Evolutionary conservation across 1,140 invertebrate species (phyloP).

Genomic region (Pectinophora gossypiella): DNA sequence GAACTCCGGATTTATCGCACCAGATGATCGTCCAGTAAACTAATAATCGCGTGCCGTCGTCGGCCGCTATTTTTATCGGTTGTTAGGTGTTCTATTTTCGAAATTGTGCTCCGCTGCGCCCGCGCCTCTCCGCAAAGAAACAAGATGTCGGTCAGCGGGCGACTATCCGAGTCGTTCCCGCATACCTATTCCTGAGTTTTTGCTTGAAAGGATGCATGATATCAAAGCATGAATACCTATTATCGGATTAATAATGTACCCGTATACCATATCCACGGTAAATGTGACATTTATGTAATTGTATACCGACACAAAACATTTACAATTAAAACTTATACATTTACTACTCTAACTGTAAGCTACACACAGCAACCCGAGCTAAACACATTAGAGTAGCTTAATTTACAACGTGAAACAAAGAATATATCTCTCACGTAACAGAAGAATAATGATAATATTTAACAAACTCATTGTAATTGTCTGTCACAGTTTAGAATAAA

Average conservation of each 20-base stretch:
- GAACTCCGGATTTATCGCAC: slow-evolving; percentile 33
- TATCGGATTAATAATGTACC: slow-evolving; percentile 35
- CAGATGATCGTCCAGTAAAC: slow-evolving; percentile 38
- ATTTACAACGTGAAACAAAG: neutral
- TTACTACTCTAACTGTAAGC: no score
- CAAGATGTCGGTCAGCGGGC: slow-evolving; percentile 56
- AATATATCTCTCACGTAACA: neutral
- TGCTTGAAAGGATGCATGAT: slow-evolving; percentile 45
- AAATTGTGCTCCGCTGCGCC: slow-evolving; percentile 42
- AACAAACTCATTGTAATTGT: slow-evolving; percentile 5
- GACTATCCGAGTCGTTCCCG: slow-evolving; percentile 28
- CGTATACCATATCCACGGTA: slow-evolving; percentile 37
- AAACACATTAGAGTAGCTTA: neutral
- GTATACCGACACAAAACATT: neutral
- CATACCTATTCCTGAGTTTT: slow-evolving; percentile 33
- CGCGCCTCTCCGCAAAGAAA: slow-evolving; percentile 43
- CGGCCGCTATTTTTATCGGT: slow-evolving; percentile 50
- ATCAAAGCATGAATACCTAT: slow-evolving; percentile 48
- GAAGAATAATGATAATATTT: slow-evolving; percentile 11
- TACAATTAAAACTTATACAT: no score
- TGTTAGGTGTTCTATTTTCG: slow-evolving; percentile 57
- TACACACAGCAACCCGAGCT: neutral
- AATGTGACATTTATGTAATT: slow-evolving; percentile 27
- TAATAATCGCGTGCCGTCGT: slow-evolving; percentile 27
- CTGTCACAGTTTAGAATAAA: slow-evolving; percentile 19